Evolutionary conservation across 2,797 vertebrate genomes (phyloP).

Genomic region (Onychomys leucogaster): DNA sequence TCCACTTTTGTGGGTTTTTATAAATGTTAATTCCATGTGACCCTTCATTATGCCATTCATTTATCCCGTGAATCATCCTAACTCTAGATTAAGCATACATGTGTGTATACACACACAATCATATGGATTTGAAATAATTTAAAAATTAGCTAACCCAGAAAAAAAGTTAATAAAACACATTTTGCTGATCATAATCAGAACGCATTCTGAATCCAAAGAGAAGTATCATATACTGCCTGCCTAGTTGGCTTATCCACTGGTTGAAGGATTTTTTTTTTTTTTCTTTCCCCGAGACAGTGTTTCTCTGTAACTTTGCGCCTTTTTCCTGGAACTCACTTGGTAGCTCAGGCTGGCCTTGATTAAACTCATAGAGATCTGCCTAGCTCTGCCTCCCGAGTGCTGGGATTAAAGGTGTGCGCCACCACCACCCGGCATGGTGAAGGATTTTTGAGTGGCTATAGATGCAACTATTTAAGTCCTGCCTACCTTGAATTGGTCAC

Average conservation of each 20-base stretch:
- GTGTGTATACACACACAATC: neutral
- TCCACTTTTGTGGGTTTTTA: neutral
- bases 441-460: neutral
- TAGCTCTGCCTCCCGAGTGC: no score
- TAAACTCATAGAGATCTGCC: no score
- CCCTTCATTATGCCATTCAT: neutral
- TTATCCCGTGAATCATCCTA: neutral
- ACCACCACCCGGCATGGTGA: no score
- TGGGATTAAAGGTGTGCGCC: no score
- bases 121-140: neutral
- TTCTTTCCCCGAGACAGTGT: no score
- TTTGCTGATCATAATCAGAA: neutral
- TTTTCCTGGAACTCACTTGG: no score
- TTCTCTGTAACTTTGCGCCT: no score
- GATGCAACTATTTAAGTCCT: neutral
- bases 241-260: neutral
- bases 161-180: slow-evolving; percentile 9
- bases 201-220: neutral
- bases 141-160: neutral
- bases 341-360: no score
- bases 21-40: neutral
- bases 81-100: neutral
- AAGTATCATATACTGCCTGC: neutral
- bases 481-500: neutral
- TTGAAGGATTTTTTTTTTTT: no score